Conservation (phyloP, 1,140 invertebrate species). For the Colletes gigas region DNA sequence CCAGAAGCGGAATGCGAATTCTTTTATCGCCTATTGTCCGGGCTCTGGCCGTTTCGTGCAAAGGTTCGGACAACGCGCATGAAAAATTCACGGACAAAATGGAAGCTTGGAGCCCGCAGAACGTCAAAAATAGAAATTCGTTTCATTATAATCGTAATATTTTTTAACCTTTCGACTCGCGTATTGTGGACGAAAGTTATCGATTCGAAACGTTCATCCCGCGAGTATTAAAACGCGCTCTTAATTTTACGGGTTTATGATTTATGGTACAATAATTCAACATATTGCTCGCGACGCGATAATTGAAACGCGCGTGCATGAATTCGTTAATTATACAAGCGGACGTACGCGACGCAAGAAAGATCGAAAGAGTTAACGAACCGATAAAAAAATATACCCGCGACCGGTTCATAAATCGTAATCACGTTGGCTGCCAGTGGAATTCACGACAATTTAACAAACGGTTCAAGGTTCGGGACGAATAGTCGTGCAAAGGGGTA, state of each 20-base stretch:
- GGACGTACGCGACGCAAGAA: constrained; percentile 6
- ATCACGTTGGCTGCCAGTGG: constrained; percentile 62
- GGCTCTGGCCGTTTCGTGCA: not conserved
- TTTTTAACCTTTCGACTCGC: too few species aligned
- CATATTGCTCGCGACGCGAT: not conserved
- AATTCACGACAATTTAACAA: constrained; percentile 67
- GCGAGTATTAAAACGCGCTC: not conserved
- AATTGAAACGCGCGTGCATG: constrained; percentile 1
- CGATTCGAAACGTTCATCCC: too few species aligned
- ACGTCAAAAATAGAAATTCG: not conserved
- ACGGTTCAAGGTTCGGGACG: constrained; percentile 45
- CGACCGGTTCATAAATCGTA: constrained; percentile 71
- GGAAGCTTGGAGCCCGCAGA: not conserved
- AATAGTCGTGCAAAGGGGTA: constrained; percentile 18
- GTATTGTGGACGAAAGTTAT: too few species aligned
- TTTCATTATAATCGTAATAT: too few species aligned
- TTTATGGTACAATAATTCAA: not conserved
- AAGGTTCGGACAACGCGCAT: not conserved
- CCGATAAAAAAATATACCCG: constrained; percentile 67
- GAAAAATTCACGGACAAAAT: not conserved
- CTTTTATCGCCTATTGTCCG: constrained; percentile 17
- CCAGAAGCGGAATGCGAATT: not conserved
- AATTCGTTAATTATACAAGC: constrained; percentile 58
- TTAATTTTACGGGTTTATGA: not conserved
- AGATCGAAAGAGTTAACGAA: constrained; percentile 66